Base-by-base conservation (phyloP, 2,113 vertebrate genomes). In the Syrmaticus mikado region DNA sequence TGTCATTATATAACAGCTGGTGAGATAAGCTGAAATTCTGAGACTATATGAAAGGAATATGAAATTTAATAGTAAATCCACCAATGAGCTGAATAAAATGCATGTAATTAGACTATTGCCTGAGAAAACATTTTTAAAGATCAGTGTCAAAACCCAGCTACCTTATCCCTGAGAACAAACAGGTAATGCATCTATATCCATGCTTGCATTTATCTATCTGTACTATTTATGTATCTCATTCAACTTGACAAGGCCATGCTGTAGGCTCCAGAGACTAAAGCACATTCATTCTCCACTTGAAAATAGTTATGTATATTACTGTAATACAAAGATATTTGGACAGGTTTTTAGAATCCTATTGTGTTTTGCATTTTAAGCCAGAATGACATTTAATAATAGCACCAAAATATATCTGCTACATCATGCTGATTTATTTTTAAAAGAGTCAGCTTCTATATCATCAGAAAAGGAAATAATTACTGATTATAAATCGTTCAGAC, bases 401-500 rank as follows among this genome's bases (percentile, higher is more conserved):
- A 92, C 82, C 73, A 89, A 82, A 87, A 85, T 88, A 21, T 77
- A 85, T 67, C 87, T 75, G 32, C 55, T 80, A 40, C 34, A 64
- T 41, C 82, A 74, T 11, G 60, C 48, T 83, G 68, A 78, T 82
- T 83, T 90, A 70, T 78, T 80, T 91, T 66, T 55, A 24, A 71
- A 93, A 91, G 24, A 91, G 87, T 91, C 45, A 93, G 64, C 66
- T 94, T 80, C 45, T 87, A 90, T 92, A 91, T 97, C 82, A 94
- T 81, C 76, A 90, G 85, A 95, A 92, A 50, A 96, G 67, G 75
- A 96, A 95, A 67, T 66, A 82, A 97, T 95, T 97, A 94, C 18
- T 5, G 14, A 78, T 71, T 55, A 36, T 8, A 67, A 68, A 6
- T 77, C 75, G 75, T 92, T 81, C 32, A 90, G 82, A 52, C n/a